Conservation (phyloP, 2,797 vertebrate species). For the Rhadinocentrus ornatus region DNA sequence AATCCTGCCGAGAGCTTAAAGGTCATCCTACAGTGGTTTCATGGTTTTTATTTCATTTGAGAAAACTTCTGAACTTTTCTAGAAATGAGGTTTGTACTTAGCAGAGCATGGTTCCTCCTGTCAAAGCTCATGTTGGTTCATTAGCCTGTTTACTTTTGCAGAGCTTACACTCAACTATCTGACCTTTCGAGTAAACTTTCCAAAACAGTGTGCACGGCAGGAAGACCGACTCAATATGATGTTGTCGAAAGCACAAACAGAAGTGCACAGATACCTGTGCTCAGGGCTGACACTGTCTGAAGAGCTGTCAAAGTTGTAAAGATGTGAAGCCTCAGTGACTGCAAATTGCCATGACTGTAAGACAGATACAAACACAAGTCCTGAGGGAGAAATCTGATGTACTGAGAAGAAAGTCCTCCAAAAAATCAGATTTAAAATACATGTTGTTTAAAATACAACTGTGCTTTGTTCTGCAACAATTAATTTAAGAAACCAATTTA, state of each 20-base stretch:
- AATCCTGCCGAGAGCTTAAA: background rate
- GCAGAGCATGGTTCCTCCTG: background rate
- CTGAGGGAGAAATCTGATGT: background rate
- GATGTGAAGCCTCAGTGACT: background rate
- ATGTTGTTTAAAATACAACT: background rate
- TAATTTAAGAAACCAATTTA: background rate
- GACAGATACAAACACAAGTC: background rate
- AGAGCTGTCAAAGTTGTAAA: background rate
- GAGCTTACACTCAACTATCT: background rate
- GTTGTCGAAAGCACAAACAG: background rate
- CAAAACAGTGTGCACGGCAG: background rate
- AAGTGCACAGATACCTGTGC: background rate
- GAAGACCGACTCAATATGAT: conserved; percentile 1
- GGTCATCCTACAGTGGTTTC: background rate
- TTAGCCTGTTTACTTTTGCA: background rate
- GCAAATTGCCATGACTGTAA: background rate
- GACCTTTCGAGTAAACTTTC: conserved; percentile 10
- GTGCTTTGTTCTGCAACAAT: background rate
- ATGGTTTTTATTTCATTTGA: background rate
- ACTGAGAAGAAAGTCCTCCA: conserved; percentile 1
- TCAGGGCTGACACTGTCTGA: background rate
- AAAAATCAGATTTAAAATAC: conserved; percentile 9
- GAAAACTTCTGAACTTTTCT: background rate
- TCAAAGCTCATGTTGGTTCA: conserved; percentile 2
- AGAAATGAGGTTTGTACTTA: background rate